Evolutionary conservation across 2,113 vertebrate species (phyloP).

Genomic region (Cacatua alba): DNA sequence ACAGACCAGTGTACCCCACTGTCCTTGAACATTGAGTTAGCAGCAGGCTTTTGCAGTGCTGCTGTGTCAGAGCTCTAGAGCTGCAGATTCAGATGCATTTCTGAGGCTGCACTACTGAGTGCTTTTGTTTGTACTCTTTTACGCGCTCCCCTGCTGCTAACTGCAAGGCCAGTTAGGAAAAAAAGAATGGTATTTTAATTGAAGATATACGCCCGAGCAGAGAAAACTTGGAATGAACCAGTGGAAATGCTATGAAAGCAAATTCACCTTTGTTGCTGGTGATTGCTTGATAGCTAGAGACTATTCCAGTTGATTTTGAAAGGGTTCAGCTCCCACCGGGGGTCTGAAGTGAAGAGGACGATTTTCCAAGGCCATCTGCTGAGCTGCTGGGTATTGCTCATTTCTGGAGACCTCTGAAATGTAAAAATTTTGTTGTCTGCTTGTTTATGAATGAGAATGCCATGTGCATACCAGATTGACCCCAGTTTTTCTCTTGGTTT

Average conservation of each 20-base stretch:
- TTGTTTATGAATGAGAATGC: not conserved
- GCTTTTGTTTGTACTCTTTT: not conserved
- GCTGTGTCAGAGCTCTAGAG: not conserved
- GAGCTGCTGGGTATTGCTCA: constrained; percentile 28
- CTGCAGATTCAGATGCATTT: not conserved
- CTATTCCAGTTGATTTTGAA: constrained; percentile 34
- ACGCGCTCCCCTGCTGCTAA: not conserved
- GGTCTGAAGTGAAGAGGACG: not conserved
- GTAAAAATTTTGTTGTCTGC: not conserved
- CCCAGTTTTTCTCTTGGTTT: constrained; percentile 33
- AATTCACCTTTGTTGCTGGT: constrained; percentile 22
- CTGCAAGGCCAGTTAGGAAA: not conserved
- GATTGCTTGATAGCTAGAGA: not conserved
- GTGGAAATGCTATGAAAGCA: constrained; percentile 15
- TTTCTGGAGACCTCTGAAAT: constrained; percentile 31
- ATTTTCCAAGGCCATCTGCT: constrained; percentile 52
- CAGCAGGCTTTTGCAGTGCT: not conserved
- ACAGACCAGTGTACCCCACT: accelerated
- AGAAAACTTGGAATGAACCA: constrained; percentile 24
- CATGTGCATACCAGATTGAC: not conserved
- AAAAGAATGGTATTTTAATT: not conserved
- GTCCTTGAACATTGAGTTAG: not conserved
- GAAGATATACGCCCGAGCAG: not conserved
- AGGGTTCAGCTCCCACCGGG: constrained; percentile 32
- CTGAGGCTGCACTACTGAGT: not conserved